Base-by-base conservation (phyloP, 2,797 vertebrate genomes). In the Acanthopagrus latus region DNA sequence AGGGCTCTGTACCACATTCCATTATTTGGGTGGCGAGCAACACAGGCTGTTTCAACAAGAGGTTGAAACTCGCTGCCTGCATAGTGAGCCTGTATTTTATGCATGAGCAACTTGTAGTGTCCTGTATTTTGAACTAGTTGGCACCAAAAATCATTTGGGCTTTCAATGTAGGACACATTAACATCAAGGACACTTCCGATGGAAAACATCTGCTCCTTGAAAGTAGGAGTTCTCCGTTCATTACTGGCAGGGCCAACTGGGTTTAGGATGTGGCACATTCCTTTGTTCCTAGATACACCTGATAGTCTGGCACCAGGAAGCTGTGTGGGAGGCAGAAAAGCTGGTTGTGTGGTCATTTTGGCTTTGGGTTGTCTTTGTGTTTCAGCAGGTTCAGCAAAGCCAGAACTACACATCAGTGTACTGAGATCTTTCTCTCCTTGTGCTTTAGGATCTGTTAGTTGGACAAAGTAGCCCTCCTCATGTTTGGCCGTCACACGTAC, bases 61-160 rank as follows among this genome's bases (percentile, higher is more conserved):
- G 88, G 81, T 43, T 91, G 80, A 43, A 94, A 96, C 46, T 89
- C 69, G 55, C 93, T 92, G 25, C 81, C 88, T 60, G 85, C 69
- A 74, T 98, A 99, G 58, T 95, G 90, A 44, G 91, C 84, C 80
- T 99, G 97, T 18, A 99, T 96, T 72, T 96, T 92, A 77, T 90
- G 80, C 97, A 98, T 98, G 17, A 99, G 88, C 7, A 86, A 62
- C 60, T 93, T 92, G 69, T 99, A 91, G 18, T 87, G 88, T 3
- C 79, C 80, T 9, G 74, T 57, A 38, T 93, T 96, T 82, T 84
- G 90, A 50, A 89, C 88, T 76, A 96, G 88, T 43, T 97, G 98
- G 78, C 98, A 99, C 97, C 98, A 99, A 87, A 99, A 99, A 81
- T 95, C 90, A 81, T 96, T 94, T 73, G 98, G 97, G 83, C 86